phyloP scores from a whole-genome alignment of 2,888 invertebrate genomes.

The Pegoplata infirma region DNA sequence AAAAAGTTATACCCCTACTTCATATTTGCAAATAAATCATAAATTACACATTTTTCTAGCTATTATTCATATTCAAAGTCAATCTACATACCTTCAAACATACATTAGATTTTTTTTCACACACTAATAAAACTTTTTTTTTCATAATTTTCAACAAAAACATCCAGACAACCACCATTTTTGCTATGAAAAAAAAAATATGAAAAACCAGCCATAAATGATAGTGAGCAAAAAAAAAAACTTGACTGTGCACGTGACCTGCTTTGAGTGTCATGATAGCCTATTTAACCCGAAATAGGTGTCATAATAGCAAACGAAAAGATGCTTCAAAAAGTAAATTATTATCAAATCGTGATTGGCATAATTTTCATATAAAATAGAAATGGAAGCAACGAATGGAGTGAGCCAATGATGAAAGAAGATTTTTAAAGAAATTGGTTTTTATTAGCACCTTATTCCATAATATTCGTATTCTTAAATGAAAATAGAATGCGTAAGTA shows the following conservation, averaged over 20 bases:
- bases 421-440: slow-evolving; percentile 35
- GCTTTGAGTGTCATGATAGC: slow-evolving; percentile 56
- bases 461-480: not conserved
- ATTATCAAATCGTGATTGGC: slow-evolving; percentile 62
- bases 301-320: slow-evolving; percentile 62
- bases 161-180: slow-evolving; percentile 36
- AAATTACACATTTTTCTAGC: slow-evolving; percentile 40
- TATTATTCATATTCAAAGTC: slow-evolving; percentile 44
- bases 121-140: slow-evolving; percentile 3
- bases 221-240: slow-evolving; percentile 37
- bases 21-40: slow-evolving; percentile 38
- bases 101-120: not conserved
- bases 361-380: slow-evolving; percentile 18
- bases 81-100: slow-evolving; percentile 5
- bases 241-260: slow-evolving; percentile 60
- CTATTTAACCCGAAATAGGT: slow-evolving; percentile 61
- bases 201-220: slow-evolving; percentile 37
- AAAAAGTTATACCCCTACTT: no score
- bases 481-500: not conserved
- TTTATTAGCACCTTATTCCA: slow-evolving; percentile 42
- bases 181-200: not conserved
- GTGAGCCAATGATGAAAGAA: not conserved
- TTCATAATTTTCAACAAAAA: slow-evolving; percentile 25
- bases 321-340: slow-evolving; percentile 56
- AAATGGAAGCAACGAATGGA: not conserved